Percentiles rank a stretch among this genome's conserved stretches.
phyloP scores from a whole-genome alignment of 2,888 invertebrate species.

The Yponomeuta cagnagella region DNA sequence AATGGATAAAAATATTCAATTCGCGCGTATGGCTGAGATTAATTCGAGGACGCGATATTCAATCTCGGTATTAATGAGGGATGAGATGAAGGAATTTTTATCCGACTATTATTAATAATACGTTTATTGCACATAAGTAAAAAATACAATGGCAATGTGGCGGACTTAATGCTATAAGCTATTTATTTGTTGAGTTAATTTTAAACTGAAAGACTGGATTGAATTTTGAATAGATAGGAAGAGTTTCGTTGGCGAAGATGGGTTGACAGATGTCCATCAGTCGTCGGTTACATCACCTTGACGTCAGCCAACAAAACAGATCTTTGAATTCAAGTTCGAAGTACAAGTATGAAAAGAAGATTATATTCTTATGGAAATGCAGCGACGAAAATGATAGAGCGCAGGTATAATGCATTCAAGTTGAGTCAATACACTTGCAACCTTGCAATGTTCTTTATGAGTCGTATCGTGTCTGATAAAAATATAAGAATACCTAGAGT shows the following conservation, averaged over 20 bases:
- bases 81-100: neutral
- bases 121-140: no score
- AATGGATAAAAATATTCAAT: neutral
- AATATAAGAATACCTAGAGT: slow-evolving; percentile 35
- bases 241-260: neutral
- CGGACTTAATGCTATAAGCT: no score
- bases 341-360: slow-evolving; percentile 9
- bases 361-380: slow-evolving; percentile 38
- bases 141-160: no score
- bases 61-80: neutral
- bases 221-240: neutral
- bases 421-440: slow-evolving; percentile 72
- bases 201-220: neutral
- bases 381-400: slow-evolving; percentile 55
- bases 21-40: neutral
- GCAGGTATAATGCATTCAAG: slow-evolving; percentile 63
- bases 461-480: slow-evolving; percentile 69
- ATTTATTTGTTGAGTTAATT: neutral
- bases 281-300: slow-evolving; percentile 60
- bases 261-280: slow-evolving; percentile 53
- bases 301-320: slow-evolving; percentile 53
- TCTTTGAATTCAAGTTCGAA: slow-evolving; percentile 28
- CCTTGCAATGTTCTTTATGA: slow-evolving; percentile 71
- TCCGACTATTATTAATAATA: neutral
- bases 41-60: neutral